Conservation (phyloP, 1,140 invertebrate species). For the Drosophila baimaii region DNA sequence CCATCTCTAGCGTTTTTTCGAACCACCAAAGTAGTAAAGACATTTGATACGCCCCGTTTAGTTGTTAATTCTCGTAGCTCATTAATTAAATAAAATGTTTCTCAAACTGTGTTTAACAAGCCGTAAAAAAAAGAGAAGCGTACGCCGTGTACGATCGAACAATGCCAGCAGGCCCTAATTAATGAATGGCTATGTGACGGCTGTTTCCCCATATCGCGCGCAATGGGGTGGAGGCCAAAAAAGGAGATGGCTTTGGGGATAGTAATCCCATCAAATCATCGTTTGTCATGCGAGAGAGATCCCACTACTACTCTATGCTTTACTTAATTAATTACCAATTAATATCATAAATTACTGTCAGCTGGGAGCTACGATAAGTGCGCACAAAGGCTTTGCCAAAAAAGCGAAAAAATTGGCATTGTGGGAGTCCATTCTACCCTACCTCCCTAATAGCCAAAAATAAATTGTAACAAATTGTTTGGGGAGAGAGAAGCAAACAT, state of each 20-base stretch:
- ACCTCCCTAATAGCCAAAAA: slow-evolving; percentile 21
- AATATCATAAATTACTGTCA: slow-evolving; percentile 70
- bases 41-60: slow-evolving; percentile 62
- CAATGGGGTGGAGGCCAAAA: slow-evolving; percentile 47
- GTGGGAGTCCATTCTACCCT: slow-evolving; percentile 28
- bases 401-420: slow-evolving; percentile 31
- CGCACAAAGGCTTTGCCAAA: slow-evolving; percentile 14
- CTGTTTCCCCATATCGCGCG: slow-evolving; percentile 40
- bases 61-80: slow-evolving; percentile 60
- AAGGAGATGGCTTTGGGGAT: slow-evolving; percentile 38
- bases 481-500: slow-evolving; percentile 7
- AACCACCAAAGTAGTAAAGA: slow-evolving; percentile 21
- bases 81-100: slow-evolving; percentile 68
- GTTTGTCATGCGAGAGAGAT: slow-evolving; percentile 37
- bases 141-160: slow-evolving; percentile 18
- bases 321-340: slow-evolving; percentile 69
- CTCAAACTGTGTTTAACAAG: slow-evolving; percentile 61
- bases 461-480: slow-evolving; percentile 71
- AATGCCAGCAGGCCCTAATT: slow-evolving; percentile 57
- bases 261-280: slow-evolving; percentile 38
- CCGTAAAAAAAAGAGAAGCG: slow-evolving; percentile 40
- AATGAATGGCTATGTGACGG: slow-evolving; percentile 53
- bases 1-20: slow-evolving; percentile 17
- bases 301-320: slow-evolving; percentile 22
- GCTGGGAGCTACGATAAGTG: slow-evolving; percentile 21